These are phyloP conservation scores for Clarias batrachus DNA, from an alignment of 2,113 vertebrate genomes.

Conservation along the genomic window DNA sequence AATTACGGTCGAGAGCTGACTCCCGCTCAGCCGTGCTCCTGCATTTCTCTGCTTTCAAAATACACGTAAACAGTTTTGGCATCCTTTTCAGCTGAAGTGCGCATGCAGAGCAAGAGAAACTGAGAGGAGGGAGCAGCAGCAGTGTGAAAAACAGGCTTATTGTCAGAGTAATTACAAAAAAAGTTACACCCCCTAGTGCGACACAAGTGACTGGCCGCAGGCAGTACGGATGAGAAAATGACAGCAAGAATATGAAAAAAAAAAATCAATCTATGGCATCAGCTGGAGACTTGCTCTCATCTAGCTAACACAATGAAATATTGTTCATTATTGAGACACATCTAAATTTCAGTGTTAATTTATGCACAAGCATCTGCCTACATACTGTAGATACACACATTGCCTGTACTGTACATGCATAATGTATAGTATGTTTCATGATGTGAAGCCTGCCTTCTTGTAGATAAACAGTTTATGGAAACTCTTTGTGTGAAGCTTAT, in stretches of 20 bases:
- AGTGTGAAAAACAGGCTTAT: conserved; percentile 47
- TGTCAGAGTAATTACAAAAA: conserved; percentile 49
- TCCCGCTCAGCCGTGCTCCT: background rate
- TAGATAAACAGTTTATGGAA: background rate
- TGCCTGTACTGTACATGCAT: background rate
- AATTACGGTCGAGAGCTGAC: background rate
- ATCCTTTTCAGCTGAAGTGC: background rate
- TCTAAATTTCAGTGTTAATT: background rate
- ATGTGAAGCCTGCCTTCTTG: background rate
- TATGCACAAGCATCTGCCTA: background rate
- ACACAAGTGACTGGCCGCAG: conserved; percentile 31
- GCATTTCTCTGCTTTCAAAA: conserved; percentile 20
- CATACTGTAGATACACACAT: background rate
- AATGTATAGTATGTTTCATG: background rate
- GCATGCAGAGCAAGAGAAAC: conserved; percentile 14
- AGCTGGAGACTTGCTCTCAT: conserved; percentile 35
- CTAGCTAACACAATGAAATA: conserved; percentile 11
- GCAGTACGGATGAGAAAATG: background rate
- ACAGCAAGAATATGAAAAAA: background rate
- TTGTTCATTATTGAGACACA: background rate
- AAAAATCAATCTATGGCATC: conserved; percentile 8
- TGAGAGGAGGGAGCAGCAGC: background rate
- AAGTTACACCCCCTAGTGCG: conserved; percentile 35
- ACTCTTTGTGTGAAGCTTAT: background rate
- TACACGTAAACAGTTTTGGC: conserved; percentile 27